Evolutionary conservation across 2,888 invertebrate genomes (phyloP).

Genomic region (Stomorhina lunata): DNA sequence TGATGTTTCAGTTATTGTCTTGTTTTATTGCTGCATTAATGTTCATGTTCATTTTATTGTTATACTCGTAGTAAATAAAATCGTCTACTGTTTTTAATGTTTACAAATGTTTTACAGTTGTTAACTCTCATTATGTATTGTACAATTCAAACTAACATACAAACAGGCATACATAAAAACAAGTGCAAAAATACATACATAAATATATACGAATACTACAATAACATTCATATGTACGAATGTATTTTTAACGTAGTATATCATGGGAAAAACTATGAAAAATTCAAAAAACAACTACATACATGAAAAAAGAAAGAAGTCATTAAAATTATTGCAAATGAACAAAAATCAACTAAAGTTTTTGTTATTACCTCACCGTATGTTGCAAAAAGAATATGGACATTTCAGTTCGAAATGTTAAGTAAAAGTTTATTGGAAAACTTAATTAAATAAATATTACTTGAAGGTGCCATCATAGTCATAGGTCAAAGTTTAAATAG

Average conservation of each 20-base stretch:
- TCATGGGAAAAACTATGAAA: slow-evolving; percentile 31
- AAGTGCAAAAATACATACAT: neutral
- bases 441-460: too few species aligned
- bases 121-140: slow-evolving; percentile 35
- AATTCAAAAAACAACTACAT: neutral
- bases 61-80: too few species aligned
- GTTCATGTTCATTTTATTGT: too few species aligned
- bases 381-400: neutral
- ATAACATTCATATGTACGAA: neutral
- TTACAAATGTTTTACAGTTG: slow-evolving; percentile 54
- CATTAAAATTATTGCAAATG: neutral
- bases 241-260: neutral
- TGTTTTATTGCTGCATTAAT: slow-evolving; percentile 44
- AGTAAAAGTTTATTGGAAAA: too few species aligned
- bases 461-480: too few species aligned
- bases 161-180: neutral
- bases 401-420: too few species aligned
- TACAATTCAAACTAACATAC: neutral
- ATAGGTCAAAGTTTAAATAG: too few species aligned
- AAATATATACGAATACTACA: neutral
- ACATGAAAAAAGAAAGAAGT: neutral
- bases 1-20: slow-evolving; percentile 30
- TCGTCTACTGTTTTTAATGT: slow-evolving; percentile 45
- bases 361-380: neutral
- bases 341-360: neutral